Evolutionary conservation across 2,797 vertebrate genomes (phyloP), one percentile per base, ranked within the genome.

Genomic region (Mastacembelus armatus): DNA sequence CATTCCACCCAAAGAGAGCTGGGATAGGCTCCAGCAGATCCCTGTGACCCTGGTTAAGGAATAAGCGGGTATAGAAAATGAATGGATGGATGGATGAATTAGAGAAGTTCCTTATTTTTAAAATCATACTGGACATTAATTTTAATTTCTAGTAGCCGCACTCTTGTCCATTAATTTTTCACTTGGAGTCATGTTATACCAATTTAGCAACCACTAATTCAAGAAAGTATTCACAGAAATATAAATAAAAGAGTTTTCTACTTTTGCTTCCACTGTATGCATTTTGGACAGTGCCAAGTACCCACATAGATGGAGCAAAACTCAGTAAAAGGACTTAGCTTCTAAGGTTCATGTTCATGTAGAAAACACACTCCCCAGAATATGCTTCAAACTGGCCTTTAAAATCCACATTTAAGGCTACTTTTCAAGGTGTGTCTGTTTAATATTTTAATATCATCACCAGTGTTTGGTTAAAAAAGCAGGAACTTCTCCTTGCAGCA

Each of bases 391-490:
- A 87, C 80, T 52, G 43, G 45, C 68, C 70, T 84, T n/a, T 65
- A 84, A 83, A 78, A 74, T 81, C 56, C 69, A 83, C 80, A 87
- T 85, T 81, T 85, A 82, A 68, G 51, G 45, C 50, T 75, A 57
- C 51, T 79, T 85, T 79, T 85, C 73, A 80, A 85, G 68, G 83
- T 83, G 60, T 68, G 63, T 83, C 64, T 72, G 47, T 68, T 78
- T 75, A 81, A 87, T 84, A 90, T 89, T 87, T 88, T 43, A 81
- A 87, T 78, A 90, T 86, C 66, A 88, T 81, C 65, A 78, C 66
- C 40, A 47, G 63, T 71, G 58, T 86, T 88, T 83, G 66, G 66
- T 48, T 70, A 18, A 42, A 30, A 32, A 52, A 71, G 79, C 45
- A 86, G 74, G 68, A 89, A 85, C 81, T 77, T 80, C 72, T 78